phyloP scores from a whole-genome alignment of 2,888 invertebrate species.

The Oscheius myriophilus region DNA sequence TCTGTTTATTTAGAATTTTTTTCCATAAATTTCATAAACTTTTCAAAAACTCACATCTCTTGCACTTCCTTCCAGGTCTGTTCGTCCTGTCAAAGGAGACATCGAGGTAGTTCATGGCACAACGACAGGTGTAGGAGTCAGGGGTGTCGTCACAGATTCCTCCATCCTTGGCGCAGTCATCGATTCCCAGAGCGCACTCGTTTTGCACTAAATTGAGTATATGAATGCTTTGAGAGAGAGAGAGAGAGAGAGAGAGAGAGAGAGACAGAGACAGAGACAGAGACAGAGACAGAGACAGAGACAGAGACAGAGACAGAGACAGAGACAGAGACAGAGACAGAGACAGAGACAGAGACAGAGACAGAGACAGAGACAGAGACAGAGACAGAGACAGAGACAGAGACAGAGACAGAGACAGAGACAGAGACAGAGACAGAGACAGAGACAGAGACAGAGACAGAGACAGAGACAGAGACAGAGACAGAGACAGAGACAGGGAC shows the following conservation, averaged over 20 bases:
- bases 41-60: slow-evolving; percentile 50
- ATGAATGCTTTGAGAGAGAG: not conserved
- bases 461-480: not conserved
- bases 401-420: not conserved
- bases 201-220: slow-evolving; percentile 60
- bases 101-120: slow-evolving; percentile 68
- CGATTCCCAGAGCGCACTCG: slow-evolving; percentile 60
- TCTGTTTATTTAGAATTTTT: too few species aligned
- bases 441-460: not conserved
- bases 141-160: slow-evolving; percentile 70
- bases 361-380: not conserved
- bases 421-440: not conserved
- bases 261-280: not conserved
- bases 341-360: not conserved
- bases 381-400: not conserved
- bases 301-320: not conserved
- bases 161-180: slow-evolving; percentile 64
- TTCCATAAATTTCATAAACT: not conserved
- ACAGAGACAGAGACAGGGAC: not conserved
- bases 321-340: not conserved
- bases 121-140: slow-evolving; percentile 68
- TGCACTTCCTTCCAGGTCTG: slow-evolving; percentile 70
- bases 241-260: not conserved
- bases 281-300: not conserved
- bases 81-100: slow-evolving; percentile 66